A percentile compares a stretch with the other conserved stretches of the same genome.
Conservation (phyloP, 2,797 vertebrate genomes). For the Cygnus olor region DNA sequence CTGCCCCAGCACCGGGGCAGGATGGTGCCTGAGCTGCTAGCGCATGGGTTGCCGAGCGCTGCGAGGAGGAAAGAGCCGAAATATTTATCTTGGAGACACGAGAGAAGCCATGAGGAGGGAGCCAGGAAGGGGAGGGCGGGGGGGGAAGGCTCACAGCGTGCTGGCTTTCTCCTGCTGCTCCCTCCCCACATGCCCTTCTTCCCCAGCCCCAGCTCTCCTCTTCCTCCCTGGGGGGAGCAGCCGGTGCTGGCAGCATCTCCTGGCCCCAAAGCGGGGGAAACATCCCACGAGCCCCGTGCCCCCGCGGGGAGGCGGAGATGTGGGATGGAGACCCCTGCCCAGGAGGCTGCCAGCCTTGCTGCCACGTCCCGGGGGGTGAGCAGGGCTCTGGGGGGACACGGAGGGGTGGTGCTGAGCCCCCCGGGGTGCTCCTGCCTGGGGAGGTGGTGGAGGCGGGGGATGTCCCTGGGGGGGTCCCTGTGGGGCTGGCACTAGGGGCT, state of each 20-base stretch:
- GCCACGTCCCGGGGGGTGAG: background rate
- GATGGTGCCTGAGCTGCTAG: background rate
- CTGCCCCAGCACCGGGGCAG: background rate
- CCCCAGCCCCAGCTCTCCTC: background rate
- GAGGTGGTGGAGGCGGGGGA: background rate
- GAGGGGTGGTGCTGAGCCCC: background rate
- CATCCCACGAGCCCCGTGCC: background rate
- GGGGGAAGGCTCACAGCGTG: background rate
- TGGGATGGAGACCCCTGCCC: background rate
- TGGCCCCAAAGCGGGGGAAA: rapidly evolving
- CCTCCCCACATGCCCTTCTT: background rate
- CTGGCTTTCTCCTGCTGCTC: constrained; percentile 18
- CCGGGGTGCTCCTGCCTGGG: background rate
- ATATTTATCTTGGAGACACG: constrained; percentile 55
- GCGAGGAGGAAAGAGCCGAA: constrained; percentile 29
- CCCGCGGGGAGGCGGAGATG: background rate
- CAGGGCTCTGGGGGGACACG: background rate
- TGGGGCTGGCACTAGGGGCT: background rate
- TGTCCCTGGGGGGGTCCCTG: background rate
- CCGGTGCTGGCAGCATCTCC: background rate
- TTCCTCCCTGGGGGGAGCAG: background rate
- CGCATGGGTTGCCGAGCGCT: background rate
- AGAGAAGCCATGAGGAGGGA: background rate
- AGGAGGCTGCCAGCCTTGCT: background rate
- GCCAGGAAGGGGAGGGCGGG: background rate